Conservation (phyloP, 2,888 invertebrate genomes). For the Crocallis elinguaria region DNA sequence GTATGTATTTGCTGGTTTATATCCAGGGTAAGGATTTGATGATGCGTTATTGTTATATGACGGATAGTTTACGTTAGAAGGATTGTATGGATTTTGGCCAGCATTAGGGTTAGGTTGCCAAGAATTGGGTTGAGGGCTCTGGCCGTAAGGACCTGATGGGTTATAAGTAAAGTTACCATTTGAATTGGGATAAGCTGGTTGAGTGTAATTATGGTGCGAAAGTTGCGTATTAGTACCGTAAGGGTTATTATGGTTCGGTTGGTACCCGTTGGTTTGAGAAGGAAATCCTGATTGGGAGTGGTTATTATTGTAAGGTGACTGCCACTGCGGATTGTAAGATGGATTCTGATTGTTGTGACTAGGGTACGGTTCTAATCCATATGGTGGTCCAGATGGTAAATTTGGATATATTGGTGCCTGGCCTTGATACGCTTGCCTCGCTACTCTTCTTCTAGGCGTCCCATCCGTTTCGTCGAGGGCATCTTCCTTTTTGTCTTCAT, state of each 20-base stretch:
- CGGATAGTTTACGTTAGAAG: constrained; percentile 4
- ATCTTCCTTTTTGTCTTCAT: constrained; percentile 15
- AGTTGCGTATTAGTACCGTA: not conserved
- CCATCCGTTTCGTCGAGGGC: constrained; percentile 4
- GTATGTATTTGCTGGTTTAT: constrained; percentile 17
- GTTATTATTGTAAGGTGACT: constrained; percentile 14
- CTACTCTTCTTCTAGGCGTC: constrained; percentile 39
- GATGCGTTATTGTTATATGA: constrained; percentile 7
- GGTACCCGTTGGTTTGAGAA: constrained; percentile 2
- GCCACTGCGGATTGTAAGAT: constrained; percentile 11
- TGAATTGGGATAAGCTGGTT: constrained; percentile 1
- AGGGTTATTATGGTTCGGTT: constrained; percentile 5
- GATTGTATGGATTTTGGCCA: constrained; percentile 12
- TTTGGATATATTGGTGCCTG: constrained; percentile 50
- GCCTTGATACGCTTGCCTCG: constrained; percentile 47
- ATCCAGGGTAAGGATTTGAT: constrained; percentile 16
- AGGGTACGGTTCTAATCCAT: constrained; percentile 40
- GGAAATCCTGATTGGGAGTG: not conserved
- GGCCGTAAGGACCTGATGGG: constrained; percentile 8
- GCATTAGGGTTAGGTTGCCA: constrained; percentile 7
- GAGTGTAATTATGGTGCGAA: not conserved
- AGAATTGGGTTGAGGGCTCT: constrained; percentile 1
- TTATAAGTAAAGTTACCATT: constrained; percentile 5
- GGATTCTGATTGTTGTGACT: constrained; percentile 28
- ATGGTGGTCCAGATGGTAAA: constrained; percentile 44